Conservation (phyloP, 92 coral and sea anemone species). For the Porites divaricata region DNA sequence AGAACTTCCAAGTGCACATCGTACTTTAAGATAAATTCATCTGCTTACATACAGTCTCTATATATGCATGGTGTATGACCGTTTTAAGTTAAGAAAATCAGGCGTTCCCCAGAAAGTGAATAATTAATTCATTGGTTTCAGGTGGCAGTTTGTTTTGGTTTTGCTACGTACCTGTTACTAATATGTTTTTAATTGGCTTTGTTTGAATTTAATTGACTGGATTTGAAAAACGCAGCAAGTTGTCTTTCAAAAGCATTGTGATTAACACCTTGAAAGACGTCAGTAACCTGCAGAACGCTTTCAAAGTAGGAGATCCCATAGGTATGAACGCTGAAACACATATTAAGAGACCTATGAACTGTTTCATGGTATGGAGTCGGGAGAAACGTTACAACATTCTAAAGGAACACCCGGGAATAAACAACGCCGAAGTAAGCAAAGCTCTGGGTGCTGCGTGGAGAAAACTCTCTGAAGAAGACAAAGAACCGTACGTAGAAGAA, state of each 20-base stretch:
- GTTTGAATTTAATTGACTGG: conserved; percentile 34
- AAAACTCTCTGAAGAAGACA: conserved; percentile 72
- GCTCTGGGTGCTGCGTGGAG: conserved; percentile 87
- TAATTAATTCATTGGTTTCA: conserved; percentile 30
- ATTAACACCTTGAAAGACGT: neutral
- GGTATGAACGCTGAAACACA: conserved; percentile 47
- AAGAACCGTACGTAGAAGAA: conserved; percentile 82
- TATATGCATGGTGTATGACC: too few species aligned
- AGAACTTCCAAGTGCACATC: too few species aligned
- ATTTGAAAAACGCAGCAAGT: neutral
- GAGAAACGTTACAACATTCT: conserved; percentile 86
- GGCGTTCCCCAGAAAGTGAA: neutral
- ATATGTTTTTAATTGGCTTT: conserved; percentile 45
- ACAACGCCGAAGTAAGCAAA: conserved; percentile 86
- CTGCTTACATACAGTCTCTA: neutral
- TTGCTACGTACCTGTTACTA: conserved; percentile 27
- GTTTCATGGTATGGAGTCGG: conserved; percentile 94
- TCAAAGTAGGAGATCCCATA: neutral
- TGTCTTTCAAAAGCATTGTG: conserved; percentile 18
- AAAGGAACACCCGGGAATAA: conserved; percentile 83
- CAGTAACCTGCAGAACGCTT: neutral
- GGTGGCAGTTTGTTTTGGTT: conserved; percentile 35
- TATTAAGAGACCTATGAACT: conserved; percentile 87
- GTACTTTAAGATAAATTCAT: too few species aligned
- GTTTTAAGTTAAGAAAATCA: neutral